Evolutionary conservation across 2,113 vertebrate species (phyloP).

Genomic region (Cavia porcellus): DNA sequence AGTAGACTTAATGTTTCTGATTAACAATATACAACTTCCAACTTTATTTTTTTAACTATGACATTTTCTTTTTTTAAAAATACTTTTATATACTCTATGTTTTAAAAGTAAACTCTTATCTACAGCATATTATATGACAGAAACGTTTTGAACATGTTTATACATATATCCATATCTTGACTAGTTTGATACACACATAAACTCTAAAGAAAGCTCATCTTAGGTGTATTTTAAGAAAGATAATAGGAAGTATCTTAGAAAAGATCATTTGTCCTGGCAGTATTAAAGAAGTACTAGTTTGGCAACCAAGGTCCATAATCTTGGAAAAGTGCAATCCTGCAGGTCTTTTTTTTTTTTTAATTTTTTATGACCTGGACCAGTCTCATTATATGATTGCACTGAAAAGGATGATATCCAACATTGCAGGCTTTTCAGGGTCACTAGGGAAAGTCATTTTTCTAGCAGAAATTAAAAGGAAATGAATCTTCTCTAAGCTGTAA

Average conservation of each 20-base stretch:
- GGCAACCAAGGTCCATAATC: too few species aligned
- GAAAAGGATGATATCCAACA: background rate
- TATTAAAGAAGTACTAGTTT: background rate
- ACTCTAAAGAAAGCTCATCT: background rate
- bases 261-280: background rate
- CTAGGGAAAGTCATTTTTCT: background rate
- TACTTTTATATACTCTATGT: background rate
- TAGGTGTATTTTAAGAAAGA: background rate
- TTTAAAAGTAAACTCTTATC: background rate
- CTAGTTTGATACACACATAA: background rate
- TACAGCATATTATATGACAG: background rate
- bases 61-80: background rate
- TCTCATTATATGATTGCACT: background rate
- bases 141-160: background rate
- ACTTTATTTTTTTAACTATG: background rate
- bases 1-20: background rate
- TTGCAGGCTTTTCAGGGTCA: background rate
- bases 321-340: background rate
- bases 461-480: slow-evolving; percentile 35
- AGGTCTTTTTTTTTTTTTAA: background rate
- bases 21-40: slow-evolving; percentile 16
- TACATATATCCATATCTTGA: background rate
- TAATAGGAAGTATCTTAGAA: background rate
- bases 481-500: background rate
- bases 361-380: background rate